A percentile compares a stretch with the other conserved stretches of the same genome.
Conservation (phyloP, 1,140 invertebrate genomes). For the Drosophila biarmipes region DNA sequence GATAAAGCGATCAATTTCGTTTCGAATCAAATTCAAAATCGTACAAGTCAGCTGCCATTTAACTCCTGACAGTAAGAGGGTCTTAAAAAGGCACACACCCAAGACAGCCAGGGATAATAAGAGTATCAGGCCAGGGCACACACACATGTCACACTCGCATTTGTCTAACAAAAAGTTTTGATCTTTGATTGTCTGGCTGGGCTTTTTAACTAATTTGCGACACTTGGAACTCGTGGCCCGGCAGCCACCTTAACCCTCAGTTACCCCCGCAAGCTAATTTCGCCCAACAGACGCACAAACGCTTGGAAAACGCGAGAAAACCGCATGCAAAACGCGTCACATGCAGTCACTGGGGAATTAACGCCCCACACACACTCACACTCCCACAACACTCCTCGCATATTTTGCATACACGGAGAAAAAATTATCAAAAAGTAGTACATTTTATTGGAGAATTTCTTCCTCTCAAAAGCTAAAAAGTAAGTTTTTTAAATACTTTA, state of each 20-base stretch:
- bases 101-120: constrained; percentile 46
- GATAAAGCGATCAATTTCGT: constrained; percentile 35
- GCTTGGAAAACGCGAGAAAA: constrained; percentile 56
- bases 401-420: constrained; percentile 3
- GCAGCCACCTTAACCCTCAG: not conserved
- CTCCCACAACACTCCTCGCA: constrained; percentile 6
- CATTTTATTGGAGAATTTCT: too few species aligned
- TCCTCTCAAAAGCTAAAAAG: too few species aligned
- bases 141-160: constrained; percentile 36
- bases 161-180: constrained; percentile 76
- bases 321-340: constrained; percentile 79
- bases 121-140: constrained; percentile 33
- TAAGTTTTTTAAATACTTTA: too few species aligned
- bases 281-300: not conserved
- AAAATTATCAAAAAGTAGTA: not conserved
- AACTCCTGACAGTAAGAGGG: constrained; percentile 44
- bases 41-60: constrained; percentile 53
- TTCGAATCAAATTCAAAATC: constrained; percentile 33
- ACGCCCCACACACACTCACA: constrained; percentile 31
- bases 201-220: constrained; percentile 80
- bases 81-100: constrained; percentile 23
- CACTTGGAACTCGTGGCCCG: constrained; percentile 32
- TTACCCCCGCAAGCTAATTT: constrained; percentile 4
- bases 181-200: constrained; percentile 78
- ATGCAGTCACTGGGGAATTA: constrained; percentile 75